These are phyloP conservation scores for Hyles vespertilio DNA, from an alignment of 1,140 invertebrate genomes.

Conservation along the genomic window DNA sequence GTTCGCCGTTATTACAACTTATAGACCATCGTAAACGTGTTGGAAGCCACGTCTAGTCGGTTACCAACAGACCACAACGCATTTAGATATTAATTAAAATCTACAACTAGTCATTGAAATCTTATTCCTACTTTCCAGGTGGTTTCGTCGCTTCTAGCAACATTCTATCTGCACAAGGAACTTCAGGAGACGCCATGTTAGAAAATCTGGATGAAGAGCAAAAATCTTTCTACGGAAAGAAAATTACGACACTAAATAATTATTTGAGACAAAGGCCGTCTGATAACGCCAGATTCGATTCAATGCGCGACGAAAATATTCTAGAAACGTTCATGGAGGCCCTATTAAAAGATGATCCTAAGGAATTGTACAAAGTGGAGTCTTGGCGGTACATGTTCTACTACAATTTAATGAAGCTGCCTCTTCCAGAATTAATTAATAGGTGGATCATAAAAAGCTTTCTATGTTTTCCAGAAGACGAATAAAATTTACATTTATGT, in stretches of 20 bases:
- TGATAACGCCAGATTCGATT: conserved; percentile 42
- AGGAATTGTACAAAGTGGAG: conserved; percentile 58
- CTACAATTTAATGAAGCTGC: conserved; percentile 59
- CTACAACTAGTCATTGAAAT: not conserved
- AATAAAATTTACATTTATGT: conserved; percentile 8
- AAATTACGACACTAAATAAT: conserved; percentile 40
- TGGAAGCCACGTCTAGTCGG: too few relatives aligned
- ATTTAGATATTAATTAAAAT: too few relatives aligned
- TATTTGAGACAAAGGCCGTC: conserved; percentile 37
- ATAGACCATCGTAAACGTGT: too few relatives aligned
- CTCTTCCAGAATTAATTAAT: conserved; percentile 42
- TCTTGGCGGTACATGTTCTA: conserved; percentile 65
- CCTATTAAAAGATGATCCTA: conserved; percentile 43
- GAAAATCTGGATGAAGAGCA: conserved; percentile 54
- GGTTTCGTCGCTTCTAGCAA: conserved; percentile 58
- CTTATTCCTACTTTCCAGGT: conserved; percentile 27
- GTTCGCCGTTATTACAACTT: too few relatives aligned
- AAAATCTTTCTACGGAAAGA: conserved; percentile 42
- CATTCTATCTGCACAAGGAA: conserved; percentile 41
- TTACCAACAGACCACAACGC: too few relatives aligned
- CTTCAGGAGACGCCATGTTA: conserved; percentile 39
- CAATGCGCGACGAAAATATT: conserved; percentile 52
- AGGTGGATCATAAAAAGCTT: conserved; percentile 55
- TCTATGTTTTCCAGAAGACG: conserved; percentile 39
- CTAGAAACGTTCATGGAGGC: conserved; percentile 59